Evolutionary conservation across 2,888 invertebrate genomes (phyloP).

Genomic region (Zaprionus lineosus): DNA sequence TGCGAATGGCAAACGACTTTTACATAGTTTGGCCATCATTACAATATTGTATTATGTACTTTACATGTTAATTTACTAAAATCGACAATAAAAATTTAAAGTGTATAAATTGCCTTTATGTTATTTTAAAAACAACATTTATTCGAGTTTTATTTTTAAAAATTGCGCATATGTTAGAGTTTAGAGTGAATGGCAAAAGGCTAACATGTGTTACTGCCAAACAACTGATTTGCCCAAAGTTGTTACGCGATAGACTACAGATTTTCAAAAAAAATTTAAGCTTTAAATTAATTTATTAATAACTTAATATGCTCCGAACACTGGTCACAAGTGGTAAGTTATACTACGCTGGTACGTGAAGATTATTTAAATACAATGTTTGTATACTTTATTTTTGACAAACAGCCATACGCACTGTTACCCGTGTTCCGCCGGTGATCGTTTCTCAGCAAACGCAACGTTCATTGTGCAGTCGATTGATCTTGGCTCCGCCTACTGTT

Average conservation of each 20-base stretch:
- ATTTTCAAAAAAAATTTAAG: constrained; percentile 2
- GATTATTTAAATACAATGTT: neutral
- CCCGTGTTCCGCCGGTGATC: constrained; percentile 38
- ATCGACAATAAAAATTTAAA: constrained; percentile 33
- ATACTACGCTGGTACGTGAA: too few relatives aligned
- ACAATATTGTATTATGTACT: neutral
- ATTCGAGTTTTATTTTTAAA: constrained; percentile 9
- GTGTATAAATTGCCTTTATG: constrained; percentile 25
- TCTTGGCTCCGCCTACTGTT: constrained; percentile 7
- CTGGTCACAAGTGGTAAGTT: constrained; percentile 69
- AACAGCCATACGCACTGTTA: constrained; percentile 58
- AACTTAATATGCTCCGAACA: constrained; percentile 71
- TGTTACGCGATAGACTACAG: constrained; percentile 34
- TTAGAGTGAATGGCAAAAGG: constrained; percentile 29
- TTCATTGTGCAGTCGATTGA: constrained; percentile 41
- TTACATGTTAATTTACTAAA: constrained; percentile 14
- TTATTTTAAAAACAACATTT: constrained; percentile 1
- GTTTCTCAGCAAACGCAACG: constrained; percentile 44
- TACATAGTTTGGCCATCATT: constrained; percentile 50
- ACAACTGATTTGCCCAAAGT: constrained; percentile 13
- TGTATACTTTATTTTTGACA: neutral
- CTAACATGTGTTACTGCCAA: constrained; percentile 35
- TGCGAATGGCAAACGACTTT: constrained; percentile 54
- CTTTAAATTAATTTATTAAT: constrained; percentile 25
- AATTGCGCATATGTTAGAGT: constrained; percentile 3